A percentile compares a stretch with the other conserved stretches of the same genome.
Evolutionary conservation across 1,140 invertebrate species (phyloP).

Genomic region (Homalodisca vitripennis): DNA sequence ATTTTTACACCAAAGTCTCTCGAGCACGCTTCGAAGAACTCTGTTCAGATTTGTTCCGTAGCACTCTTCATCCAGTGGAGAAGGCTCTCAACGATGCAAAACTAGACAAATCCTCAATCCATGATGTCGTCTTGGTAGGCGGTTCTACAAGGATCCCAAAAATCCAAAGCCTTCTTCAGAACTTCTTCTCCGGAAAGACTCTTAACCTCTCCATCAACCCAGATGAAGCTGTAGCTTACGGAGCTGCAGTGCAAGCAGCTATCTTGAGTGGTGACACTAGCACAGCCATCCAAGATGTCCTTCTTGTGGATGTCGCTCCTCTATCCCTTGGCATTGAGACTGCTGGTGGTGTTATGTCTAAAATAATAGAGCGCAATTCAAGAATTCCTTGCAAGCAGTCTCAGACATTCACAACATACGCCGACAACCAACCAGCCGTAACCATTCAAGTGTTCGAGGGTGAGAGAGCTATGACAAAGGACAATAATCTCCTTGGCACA

Average conservation of each 20-base stretch:
- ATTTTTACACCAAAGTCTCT: constrained; percentile 61
- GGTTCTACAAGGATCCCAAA: constrained; percentile 64
- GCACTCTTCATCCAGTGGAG: constrained; percentile 61
- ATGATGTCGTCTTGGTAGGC: constrained; percentile 69
- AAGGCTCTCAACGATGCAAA: constrained; percentile 69
- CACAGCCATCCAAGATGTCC: constrained; percentile 52
- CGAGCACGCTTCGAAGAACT: constrained; percentile 64
- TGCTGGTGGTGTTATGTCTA: constrained; percentile 56
- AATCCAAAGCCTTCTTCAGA: constrained; percentile 53
- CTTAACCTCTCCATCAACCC: constrained; percentile 73
- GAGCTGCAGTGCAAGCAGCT: constrained; percentile 73
- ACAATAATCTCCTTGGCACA: constrained; percentile 75
- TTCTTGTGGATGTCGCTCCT: constrained; percentile 55
- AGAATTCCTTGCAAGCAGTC: constrained; percentile 61
- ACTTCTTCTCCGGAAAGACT: constrained; percentile 62
- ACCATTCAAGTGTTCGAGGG: constrained; percentile 76
- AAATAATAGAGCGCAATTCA: constrained; percentile 60
- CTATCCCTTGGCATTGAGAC: constrained; percentile 47
- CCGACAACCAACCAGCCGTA: constrained; percentile 68
- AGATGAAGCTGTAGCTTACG: constrained; percentile 73
- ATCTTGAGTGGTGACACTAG: constrained; percentile 64
- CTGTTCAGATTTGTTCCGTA: constrained; percentile 58
- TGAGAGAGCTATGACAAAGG: constrained; percentile 76
- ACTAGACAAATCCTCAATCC: constrained; percentile 60
- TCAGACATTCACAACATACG: constrained; percentile 61